Conservation (phyloP, 2,888 invertebrate genomes). For the Pomacea canaliculata region DNA sequence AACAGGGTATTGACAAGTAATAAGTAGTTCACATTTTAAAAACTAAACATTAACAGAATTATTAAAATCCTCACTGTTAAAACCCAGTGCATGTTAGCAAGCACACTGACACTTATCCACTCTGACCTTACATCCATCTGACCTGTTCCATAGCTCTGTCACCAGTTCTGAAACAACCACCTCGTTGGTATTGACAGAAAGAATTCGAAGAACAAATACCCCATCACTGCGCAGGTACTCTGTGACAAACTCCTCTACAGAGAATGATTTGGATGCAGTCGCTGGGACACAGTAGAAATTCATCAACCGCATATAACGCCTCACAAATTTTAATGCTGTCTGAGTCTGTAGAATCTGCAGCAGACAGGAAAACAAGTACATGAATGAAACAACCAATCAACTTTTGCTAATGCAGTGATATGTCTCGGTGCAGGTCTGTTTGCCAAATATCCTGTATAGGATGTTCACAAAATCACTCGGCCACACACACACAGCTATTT, state of each 20-base stretch:
- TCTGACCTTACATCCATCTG: not conserved
- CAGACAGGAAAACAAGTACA: not conserved
- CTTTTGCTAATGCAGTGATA: too few species aligned
- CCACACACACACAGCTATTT: too few species aligned
- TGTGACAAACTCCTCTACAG: slow-evolving; percentile 28
- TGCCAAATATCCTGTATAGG: too few species aligned
- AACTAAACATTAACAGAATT: too few species aligned
- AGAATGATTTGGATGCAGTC: slow-evolving; percentile 2
- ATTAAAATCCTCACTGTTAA: too few species aligned
- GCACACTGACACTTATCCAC: not conserved
- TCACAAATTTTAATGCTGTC: slow-evolving; percentile 14
- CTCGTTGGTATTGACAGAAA: slow-evolving; percentile 35
- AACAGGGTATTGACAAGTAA: too few species aligned
- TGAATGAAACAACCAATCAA: not conserved
- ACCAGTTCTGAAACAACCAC: slow-evolving; percentile 32
- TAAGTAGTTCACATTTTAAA: too few species aligned
- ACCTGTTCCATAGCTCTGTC: slow-evolving; percentile 29
- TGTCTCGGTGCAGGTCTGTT: too few species aligned
- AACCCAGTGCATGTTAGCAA: too few species aligned
- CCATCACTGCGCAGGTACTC: slow-evolving; percentile 37
- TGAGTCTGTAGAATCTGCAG: slow-evolving; percentile 13
- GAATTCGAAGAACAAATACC: slow-evolving; percentile 32
- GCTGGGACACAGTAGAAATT: not conserved
- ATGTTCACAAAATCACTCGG: too few species aligned
- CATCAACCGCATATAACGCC: slow-evolving; percentile 17